These are phyloP conservation scores for Platycnemis pennipes DNA, from an alignment of 2,888 invertebrate genomes.

Conservation along the genomic window DNA sequence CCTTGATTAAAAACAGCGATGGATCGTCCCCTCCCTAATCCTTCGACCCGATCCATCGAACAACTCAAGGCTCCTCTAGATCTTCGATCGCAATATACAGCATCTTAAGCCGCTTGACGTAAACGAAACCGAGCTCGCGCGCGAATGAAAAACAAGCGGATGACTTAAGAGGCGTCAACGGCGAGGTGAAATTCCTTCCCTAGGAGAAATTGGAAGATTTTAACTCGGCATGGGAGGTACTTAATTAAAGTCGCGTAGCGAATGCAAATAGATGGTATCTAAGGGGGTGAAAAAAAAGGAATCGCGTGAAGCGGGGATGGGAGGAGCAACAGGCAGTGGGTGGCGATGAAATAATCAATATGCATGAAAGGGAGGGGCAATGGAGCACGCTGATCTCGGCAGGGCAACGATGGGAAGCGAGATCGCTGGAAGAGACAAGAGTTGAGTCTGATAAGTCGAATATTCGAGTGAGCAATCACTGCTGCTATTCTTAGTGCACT, in stretches of 20 bases:
- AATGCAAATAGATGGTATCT: not conserved
- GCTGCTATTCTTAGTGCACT: not conserved
- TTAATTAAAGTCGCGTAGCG: not conserved
- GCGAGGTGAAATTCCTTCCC: not conserved
- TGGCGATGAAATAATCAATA: conserved; percentile 16
- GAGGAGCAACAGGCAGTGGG: not conserved
- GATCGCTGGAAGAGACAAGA: not conserved
- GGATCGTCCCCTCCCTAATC: not conserved
- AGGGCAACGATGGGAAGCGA: not conserved
- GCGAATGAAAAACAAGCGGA: not conserved
- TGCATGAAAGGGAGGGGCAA: not conserved
- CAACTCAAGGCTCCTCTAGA: too few species aligned
- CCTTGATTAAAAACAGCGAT: not conserved
- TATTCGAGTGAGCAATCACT: not conserved
- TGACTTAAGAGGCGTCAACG: not conserved
- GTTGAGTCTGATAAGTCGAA: not conserved
- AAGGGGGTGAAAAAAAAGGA: not conserved
- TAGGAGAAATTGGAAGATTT: not conserved
- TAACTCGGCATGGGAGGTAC: not conserved
- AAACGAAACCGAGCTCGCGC: not conserved
- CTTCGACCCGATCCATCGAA: too few species aligned
- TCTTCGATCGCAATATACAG: too few species aligned
- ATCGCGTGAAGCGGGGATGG: not conserved
- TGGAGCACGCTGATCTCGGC: not conserved
- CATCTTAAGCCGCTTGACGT: not conserved